Conservation (phyloP, 2,797 vertebrate genomes). For the Anisognathus igniventris region DNA sequence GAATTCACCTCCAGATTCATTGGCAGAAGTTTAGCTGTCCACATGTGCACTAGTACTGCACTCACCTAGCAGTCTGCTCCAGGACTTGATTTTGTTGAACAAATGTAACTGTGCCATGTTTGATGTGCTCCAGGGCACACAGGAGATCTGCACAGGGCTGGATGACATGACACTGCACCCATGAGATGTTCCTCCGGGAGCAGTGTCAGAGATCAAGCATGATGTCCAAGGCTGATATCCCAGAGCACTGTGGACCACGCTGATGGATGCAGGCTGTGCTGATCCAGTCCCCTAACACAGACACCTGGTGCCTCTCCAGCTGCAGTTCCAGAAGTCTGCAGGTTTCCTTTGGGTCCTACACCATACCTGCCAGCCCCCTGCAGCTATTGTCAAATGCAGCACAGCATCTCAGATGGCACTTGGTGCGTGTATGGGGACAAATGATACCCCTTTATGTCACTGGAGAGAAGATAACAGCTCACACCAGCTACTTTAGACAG, state of each 20-base stretch:
- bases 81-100: not conserved
- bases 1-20: not conserved
- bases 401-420: not conserved
- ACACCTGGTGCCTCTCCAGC: not conserved
- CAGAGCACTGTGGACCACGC: not conserved
- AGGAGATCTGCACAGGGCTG: not conserved
- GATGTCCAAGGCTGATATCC: not conserved
- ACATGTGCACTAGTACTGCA: not conserved
- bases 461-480: not conserved
- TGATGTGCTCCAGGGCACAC: not conserved
- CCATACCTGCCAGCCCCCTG: not conserved
- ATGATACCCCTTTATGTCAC: not conserved
- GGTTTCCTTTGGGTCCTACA: not conserved
- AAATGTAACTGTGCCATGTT: not conserved
- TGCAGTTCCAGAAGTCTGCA: not conserved
- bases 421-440: accelerated
- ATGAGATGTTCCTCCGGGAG: not conserved
- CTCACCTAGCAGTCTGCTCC: not conserved
- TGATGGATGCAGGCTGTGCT: not conserved
- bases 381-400: not conserved
- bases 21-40: not conserved
- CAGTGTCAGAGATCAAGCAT: not conserved
- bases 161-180: not conserved
- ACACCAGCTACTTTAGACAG: not conserved
- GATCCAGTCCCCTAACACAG: not conserved